Base-by-base conservation (phyloP, 1,140 invertebrate genomes). In the Phenacoccus solenopsis region DNA sequence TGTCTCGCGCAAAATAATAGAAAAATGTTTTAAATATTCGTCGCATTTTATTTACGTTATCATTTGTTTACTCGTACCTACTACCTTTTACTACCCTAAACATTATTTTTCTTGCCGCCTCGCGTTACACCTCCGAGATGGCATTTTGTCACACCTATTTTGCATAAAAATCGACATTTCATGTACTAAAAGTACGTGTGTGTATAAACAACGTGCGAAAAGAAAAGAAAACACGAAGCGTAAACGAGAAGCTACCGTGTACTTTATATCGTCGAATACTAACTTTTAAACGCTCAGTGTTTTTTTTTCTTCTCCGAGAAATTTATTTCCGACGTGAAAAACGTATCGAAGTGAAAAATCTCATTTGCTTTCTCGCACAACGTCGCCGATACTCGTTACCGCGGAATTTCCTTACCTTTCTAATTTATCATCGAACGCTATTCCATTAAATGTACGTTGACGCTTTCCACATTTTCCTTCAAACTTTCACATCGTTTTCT, bases 351-450 rank as follows among this genome's bases (percentile, higher is more conserved):
- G 12, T n/a, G 20, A 49, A 49, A 49, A 49, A 49, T 49, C 38
- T 49, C 20, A 49, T 49, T 49, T 49, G 20, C 38, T 49, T 10
- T 49, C 20, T 49, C 20, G 20, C 38, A 49, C 38, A 49, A n/a
- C 16, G 30, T 7, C 30, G 30, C 5, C 13, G 30, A 32, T 13
- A n/a, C n/a, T n/a, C n/a, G 16, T 2, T 2, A 49, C 38, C 38
- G 38, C 3, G 38, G 13, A 49, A 49, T 49, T 49, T 49, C 20
- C 16, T n/a, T 16, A 49, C 38, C 13, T 49, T n/a, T 49, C 38
- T 49, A 49, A 49, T 49, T n/a, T 49, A 49, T 49, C 38, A 49
- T 49, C 38, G n/a, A n/a, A n/a, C n/a, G n/a, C n/a, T n/a, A n/a
- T n/a, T n/a, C n/a, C n/a, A n/a, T n/a, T n/a, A n/a, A n/a, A n/a